A percentile compares a stretch with the other conserved stretches of the same genome.
phyloP scores from a whole-genome alignment of 2,888 invertebrate genomes.

The Temnothorax unifasciatus region DNA sequence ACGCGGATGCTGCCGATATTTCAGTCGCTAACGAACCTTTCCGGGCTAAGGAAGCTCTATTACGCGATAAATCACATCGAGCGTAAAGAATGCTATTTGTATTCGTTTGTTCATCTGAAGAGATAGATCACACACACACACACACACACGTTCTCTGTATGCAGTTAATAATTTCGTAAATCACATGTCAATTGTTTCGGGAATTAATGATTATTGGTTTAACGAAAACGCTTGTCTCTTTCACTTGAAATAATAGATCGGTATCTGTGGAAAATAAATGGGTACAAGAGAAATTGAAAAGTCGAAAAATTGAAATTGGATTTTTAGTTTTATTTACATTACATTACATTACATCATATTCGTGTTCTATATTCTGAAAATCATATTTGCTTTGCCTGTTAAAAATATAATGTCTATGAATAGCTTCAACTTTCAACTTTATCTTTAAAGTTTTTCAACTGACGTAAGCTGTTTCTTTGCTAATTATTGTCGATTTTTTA shows the following conservation, averaged over 20 bases:
- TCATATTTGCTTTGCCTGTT: background rate
- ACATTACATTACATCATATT: background rate
- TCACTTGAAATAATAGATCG: conserved; percentile 55
- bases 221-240: conserved; percentile 38
- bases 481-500: conserved; percentile 11
- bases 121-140: conserved; percentile 43
- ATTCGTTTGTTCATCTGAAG: conserved; percentile 56
- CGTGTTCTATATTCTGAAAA: background rate
- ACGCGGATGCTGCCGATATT: conserved; percentile 50
- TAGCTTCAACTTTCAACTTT: conserved; percentile 2
- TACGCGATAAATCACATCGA: conserved; percentile 19
- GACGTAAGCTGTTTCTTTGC: background rate
- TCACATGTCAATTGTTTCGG: conserved; percentile 36
- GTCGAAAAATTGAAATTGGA: background rate
- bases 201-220: conserved; percentile 39
- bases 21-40: conserved; percentile 62
- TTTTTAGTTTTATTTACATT: background rate
- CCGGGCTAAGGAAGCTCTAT: conserved; percentile 49
- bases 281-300: background rate
- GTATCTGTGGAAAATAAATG: background rate
- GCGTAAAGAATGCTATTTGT: conserved; percentile 51
- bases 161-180: conserved; percentile 58
- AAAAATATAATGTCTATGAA: background rate
- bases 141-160: background rate
- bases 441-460: background rate